Evolutionary conservation across 2,797 vertebrate genomes (phyloP).

Genomic region (Coracias cyanogaster): DNA sequence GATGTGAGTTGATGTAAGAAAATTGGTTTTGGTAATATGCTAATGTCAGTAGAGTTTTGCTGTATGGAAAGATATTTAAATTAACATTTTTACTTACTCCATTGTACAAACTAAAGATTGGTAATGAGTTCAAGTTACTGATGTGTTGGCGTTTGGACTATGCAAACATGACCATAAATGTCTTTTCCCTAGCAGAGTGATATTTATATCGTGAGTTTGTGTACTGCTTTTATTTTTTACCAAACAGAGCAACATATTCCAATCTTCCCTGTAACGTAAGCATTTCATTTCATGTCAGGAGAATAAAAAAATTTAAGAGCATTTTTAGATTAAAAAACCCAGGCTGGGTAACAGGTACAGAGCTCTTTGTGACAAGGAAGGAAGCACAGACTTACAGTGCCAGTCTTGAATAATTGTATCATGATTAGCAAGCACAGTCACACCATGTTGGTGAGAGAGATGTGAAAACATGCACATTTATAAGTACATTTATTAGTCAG

Average conservation of each 20-base stretch:
- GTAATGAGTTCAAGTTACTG: slow-evolving; percentile 74
- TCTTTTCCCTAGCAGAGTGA: slow-evolving; percentile 40
- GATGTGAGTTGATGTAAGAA: slow-evolving; percentile 98
- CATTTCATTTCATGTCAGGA: slow-evolving; percentile 4
- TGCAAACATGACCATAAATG: slow-evolving; percentile 56
- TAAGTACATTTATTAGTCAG: slow-evolving; percentile 38
- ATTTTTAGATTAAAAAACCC: background rate
- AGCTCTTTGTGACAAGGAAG: background rate
- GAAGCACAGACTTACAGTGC: background rate
- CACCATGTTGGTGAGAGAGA: background rate
- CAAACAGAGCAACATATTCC: background rate
- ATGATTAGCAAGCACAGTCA: background rate
- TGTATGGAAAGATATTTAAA: slow-evolving; percentile 83
- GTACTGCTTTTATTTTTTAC: background rate
- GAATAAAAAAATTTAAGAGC: background rate
- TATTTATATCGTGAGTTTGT: slow-evolving; percentile 43
- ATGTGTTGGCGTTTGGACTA: slow-evolving; percentile 61
- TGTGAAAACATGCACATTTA: slow-evolving; percentile 24
- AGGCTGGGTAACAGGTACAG: background rate
- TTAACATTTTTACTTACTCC: slow-evolving; percentile 76
- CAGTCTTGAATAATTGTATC: slow-evolving; percentile 3
- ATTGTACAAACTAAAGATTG: slow-evolving; percentile 73
- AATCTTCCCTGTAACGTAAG: background rate
- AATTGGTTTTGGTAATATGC: slow-evolving; percentile 98
- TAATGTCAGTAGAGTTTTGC: slow-evolving; percentile 89